Percentiles rank a stretch among this genome's conserved stretches.
phyloP scores from a whole-genome alignment of 2,888 invertebrate species.

The Galerucella calmariensis region DNA sequence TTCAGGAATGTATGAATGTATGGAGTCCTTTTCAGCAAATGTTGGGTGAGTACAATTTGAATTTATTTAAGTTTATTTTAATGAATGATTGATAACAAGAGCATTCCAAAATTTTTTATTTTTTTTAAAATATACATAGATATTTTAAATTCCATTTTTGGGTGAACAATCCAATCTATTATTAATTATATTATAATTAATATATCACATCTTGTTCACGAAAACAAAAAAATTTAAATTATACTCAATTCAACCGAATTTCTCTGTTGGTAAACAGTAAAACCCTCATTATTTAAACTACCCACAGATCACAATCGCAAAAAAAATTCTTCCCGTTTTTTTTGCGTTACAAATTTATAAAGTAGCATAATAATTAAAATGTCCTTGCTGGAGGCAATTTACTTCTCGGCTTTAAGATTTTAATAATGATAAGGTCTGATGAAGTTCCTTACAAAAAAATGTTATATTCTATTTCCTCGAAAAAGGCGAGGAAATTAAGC shows the following conservation, averaged over 20 bases:
- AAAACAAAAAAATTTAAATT: neutral
- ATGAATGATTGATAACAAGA: too few species aligned
- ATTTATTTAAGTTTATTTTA: too few species aligned
- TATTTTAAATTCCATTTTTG: too few species aligned
- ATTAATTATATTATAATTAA: neutral
- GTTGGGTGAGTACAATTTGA: too few species aligned
- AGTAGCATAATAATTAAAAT: conserved; percentile 43
- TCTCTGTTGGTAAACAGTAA: neutral
- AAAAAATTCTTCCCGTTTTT: conserved; percentile 26
- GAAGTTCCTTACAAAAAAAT: conserved; percentile 40
- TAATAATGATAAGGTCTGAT: conserved; percentile 44
- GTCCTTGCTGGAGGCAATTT: conserved; percentile 39
- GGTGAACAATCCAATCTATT: too few species aligned
- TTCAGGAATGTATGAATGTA: too few species aligned
- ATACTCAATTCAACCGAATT: neutral
- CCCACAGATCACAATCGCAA: conserved; percentile 9
- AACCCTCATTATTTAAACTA: conserved; percentile 17
- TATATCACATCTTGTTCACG: neutral
- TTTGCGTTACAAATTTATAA: conserved; percentile 34
- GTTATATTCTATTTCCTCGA: conserved; percentile 37
- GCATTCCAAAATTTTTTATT: too few species aligned
- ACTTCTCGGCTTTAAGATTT: conserved; percentile 43
- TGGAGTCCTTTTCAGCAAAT: too few species aligned
- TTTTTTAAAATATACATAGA: too few species aligned
- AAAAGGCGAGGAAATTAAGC: conserved; percentile 38